phyloP scores from a whole-genome alignment of 92 coral and sea anemone species.

The Palythoa heliodiscus region DNA sequence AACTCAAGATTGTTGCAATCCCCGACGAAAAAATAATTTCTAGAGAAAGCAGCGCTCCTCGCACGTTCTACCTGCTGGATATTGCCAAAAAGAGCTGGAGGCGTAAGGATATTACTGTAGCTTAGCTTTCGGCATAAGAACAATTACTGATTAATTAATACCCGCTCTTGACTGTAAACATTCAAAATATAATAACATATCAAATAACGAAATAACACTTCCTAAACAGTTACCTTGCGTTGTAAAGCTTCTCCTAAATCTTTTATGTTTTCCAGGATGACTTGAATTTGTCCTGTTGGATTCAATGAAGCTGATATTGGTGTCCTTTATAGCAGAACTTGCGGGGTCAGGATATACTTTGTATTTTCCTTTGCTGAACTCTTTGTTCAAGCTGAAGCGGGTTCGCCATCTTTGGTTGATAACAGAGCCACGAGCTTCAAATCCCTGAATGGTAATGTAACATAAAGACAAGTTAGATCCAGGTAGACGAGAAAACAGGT shows the following conservation, averaged over 20 bases:
- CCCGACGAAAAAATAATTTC: too few relatives aligned
- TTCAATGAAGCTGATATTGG: neutral
- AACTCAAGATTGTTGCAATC: too few relatives aligned
- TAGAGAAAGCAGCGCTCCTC: too few relatives aligned
- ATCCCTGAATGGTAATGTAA: constrained; percentile 68
- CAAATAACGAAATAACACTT: too few relatives aligned
- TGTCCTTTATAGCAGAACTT: neutral
- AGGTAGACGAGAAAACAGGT: too few relatives aligned
- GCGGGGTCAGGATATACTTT: constrained; percentile 55
- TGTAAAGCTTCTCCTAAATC: neutral
- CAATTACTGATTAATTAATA: too few relatives aligned
- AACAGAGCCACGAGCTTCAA: constrained; percentile 93
- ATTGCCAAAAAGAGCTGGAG: too few relatives aligned
- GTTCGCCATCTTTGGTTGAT: constrained; percentile 93
- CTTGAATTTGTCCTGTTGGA: neutral
- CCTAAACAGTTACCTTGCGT: neutral
- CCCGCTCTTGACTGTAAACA: too few relatives aligned
- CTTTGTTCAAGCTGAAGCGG: constrained; percentile 65
- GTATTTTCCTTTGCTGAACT: constrained; percentile 48
- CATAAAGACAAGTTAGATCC: neutral
- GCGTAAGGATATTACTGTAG: too few relatives aligned
- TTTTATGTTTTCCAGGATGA: neutral
- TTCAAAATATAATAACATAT: too few relatives aligned
- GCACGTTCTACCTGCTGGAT: too few relatives aligned
- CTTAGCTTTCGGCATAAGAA: too few relatives aligned